Evolutionary conservation across 1,140 invertebrate species (phyloP).

Genomic region (Drosophila novamexicana): DNA sequence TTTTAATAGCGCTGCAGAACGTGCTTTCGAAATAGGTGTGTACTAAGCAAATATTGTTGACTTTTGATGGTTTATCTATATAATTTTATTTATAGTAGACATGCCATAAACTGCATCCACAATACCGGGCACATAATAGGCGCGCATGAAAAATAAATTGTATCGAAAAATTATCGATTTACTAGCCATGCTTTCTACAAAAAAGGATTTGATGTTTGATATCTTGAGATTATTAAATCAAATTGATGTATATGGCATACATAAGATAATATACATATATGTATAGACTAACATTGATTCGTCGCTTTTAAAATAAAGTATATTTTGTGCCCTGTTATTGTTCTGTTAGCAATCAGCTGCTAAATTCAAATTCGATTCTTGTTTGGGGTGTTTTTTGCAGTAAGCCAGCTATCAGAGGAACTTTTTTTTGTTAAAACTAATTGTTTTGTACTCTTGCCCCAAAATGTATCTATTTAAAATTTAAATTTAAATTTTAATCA

Average conservation of each 20-base stretch:
- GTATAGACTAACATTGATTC: not conserved
- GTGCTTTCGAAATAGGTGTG: not conserved
- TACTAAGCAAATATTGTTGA: not conserved
- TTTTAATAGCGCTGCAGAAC: not conserved
- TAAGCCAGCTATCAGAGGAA: too few relatives aligned
- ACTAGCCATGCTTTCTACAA: not conserved
- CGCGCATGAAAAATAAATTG: not conserved
- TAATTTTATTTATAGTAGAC: not conserved
- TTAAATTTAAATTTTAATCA: not conserved
- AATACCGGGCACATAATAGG: not conserved
- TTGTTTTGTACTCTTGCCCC: too few relatives aligned
- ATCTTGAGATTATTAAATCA: not conserved
- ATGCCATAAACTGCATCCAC: not conserved
- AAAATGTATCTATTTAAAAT: too few relatives aligned
- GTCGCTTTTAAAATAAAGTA: not conserved
- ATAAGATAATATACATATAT: not conserved
- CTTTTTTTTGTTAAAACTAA: not conserved
- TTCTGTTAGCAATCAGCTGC: not conserved
- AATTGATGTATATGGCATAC: not conserved
- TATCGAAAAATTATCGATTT: not conserved
- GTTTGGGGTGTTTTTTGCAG: too few relatives aligned
- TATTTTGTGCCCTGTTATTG: not conserved
- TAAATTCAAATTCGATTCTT: not conserved
- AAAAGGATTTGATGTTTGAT: not conserved
- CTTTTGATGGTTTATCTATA: not conserved